These are phyloP conservation scores for Chelon labrosus DNA, from an alignment of 2,797 vertebrate genomes.

Conservation along the genomic window DNA sequence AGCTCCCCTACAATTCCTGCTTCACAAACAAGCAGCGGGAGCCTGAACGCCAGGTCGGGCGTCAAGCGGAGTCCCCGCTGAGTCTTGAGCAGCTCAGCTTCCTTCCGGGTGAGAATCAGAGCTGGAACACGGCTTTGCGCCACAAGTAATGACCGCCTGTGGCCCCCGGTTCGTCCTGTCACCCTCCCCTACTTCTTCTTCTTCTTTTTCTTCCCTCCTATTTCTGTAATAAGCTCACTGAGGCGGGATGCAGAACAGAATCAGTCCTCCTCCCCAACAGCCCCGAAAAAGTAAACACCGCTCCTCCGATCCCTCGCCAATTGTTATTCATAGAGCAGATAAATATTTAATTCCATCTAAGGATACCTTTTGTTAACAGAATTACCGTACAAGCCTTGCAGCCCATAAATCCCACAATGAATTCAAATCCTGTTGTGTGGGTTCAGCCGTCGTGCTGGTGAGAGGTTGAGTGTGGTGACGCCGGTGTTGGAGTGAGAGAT, in stretches of 20 bases:
- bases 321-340: constrained; percentile 89
- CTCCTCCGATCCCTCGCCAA: constrained; percentile 76
- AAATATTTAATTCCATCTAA: constrained; percentile 89
- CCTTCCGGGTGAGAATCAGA: constrained; percentile 39
- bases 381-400: constrained; percentile 84
- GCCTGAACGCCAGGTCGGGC: constrained; percentile 33
- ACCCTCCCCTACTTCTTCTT: background rate
- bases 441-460: constrained; percentile 14
- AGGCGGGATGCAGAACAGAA: constrained; percentile 59
- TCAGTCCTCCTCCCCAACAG: constrained; percentile 57
- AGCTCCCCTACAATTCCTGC: constrained; percentile 15
- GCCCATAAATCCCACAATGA: constrained; percentile 79
- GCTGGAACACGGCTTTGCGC: constrained; percentile 21
- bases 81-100: constrained; percentile 20
- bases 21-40: constrained; percentile 67
- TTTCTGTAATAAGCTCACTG: constrained; percentile 53
- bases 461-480: background rate
- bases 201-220: too few relatives aligned
- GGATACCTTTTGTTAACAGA: constrained; percentile 91
- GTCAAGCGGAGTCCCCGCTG: constrained; percentile 43
- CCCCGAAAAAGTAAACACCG: constrained; percentile 83
- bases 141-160: constrained; percentile 29
- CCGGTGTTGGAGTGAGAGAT: background rate
- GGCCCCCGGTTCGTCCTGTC: constrained; percentile 4
- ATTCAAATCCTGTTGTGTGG: constrained; percentile 70